phyloP scores from a whole-genome alignment of 2,797 vertebrate genomes.

The Micromesistius poutassou region DNA sequence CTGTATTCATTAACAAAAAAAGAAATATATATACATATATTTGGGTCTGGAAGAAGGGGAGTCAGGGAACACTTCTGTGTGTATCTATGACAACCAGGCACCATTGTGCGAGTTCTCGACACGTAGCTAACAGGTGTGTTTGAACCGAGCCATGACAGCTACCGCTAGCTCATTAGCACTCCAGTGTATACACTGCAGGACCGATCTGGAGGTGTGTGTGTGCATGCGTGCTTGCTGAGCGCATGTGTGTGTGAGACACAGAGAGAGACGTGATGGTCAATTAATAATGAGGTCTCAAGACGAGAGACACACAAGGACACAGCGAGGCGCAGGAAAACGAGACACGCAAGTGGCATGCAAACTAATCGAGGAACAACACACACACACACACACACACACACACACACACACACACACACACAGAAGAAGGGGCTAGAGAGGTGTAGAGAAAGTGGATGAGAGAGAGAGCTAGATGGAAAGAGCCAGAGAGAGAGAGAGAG shows the following conservation, averaged over 20 bases:
- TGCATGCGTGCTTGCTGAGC: too few species aligned
- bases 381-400: too few species aligned
- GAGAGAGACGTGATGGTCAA: conserved; percentile 27
- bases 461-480: not conserved
- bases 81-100: too few species aligned
- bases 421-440: too few species aligned
- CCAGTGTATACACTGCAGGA: conserved; percentile 9
- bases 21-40: too few species aligned
- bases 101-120: conserved; percentile 2
- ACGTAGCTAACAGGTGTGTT: conserved; percentile 27
- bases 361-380: conserved; percentile 13
- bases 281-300: conserved; percentile 34
- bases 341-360: not conserved
- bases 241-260: too few species aligned
- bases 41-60: too few species aligned
- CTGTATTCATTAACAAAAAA: too few species aligned
- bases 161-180: conserved; percentile 32
- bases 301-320: too few species aligned
- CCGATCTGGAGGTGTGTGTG: not conserved
- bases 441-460: not conserved
- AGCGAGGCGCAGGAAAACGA: too few species aligned
- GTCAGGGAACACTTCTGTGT: too few species aligned
- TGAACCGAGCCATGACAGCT: conserved; percentile 18
- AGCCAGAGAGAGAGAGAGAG: conserved; percentile 15
- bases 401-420: too few species aligned